A percentile compares a stretch with the other conserved stretches of the same genome.
These are phyloP conservation scores for Epinephelus lanceolatus DNA, from an alignment of 2,113 vertebrate species.

Conservation along the genomic window DNA sequence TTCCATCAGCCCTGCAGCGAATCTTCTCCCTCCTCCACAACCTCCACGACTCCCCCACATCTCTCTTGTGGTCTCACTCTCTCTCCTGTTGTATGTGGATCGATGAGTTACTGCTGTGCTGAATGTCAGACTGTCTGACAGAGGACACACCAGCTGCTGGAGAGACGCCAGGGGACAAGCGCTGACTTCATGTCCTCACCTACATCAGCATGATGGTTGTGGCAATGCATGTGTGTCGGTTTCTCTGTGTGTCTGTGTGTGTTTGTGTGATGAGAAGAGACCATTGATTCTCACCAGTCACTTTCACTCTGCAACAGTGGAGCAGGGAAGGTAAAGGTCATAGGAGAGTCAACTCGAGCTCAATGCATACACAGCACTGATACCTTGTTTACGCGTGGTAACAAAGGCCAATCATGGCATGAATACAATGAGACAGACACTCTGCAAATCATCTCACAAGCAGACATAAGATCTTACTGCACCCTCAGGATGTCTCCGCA, in stretches of 20 bases:
- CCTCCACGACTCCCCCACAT: background rate
- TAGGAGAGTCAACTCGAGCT: conserved; percentile 27
- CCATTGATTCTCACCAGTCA: conserved; percentile 65
- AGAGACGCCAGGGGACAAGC: conserved; percentile 54
- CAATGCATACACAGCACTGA: conserved; percentile 1
- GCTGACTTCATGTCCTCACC: conserved; percentile 54
- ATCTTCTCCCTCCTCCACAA: conserved; percentile 43
- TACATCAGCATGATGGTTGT: conserved; percentile 47
- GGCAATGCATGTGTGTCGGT: conserved; percentile 28
- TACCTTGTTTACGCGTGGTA: conserved; percentile 34
- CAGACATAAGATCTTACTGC: conserved; percentile 3
- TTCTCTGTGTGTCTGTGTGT: conserved; percentile 39
- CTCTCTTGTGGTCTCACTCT: background rate
- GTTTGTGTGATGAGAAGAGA: conserved; percentile 48
- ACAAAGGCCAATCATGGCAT: conserved; percentile 28
- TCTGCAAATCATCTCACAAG: conserved; percentile 28
- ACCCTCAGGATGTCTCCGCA: conserved; percentile 9
- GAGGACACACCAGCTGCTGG: conserved; percentile 59
- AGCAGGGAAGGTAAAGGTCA: conserved; percentile 64
- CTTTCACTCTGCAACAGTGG: conserved; percentile 48
- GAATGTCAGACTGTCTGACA: conserved; percentile 74
- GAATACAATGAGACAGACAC: conserved; percentile 26
- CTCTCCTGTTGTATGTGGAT: conserved; percentile 51
- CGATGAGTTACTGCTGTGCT: conserved; percentile 63
- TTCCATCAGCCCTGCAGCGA: conserved; percentile 57